Evolutionary conservation across 2,113 vertebrate species (phyloP).

Genomic region (Emydocephalus ijimae): DNA sequence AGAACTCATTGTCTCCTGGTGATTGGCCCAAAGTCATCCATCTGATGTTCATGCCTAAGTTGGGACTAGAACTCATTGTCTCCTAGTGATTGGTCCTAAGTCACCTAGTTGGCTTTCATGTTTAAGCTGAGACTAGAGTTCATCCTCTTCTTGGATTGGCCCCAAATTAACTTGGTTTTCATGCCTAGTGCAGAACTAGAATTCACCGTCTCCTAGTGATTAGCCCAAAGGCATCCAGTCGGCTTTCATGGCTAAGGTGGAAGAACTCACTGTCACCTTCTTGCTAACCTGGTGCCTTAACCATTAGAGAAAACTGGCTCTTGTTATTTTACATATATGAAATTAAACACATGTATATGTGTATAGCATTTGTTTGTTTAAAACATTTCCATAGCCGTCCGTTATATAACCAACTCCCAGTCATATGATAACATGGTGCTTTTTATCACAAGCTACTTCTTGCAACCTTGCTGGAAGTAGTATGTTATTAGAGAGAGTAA

Average conservation of each 20-base stretch:
- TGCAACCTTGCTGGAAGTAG: neutral
- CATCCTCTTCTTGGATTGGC: too few relatives aligned
- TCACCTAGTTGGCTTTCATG: too few relatives aligned
- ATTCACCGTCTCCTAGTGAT: too few relatives aligned
- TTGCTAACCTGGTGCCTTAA: neutral
- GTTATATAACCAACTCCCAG: neutral
- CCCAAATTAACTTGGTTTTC: too few relatives aligned
- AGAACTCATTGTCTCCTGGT: too few relatives aligned
- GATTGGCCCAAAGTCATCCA: too few relatives aligned
- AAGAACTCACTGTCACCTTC: neutral
- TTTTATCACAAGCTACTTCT: neutral
- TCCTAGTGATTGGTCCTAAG: too few relatives aligned
- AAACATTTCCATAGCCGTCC: neutral
- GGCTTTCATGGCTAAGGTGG: too few relatives aligned
- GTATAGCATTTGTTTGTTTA: neutral
- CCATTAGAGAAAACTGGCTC: neutral
- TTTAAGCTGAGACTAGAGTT: too few relatives aligned
- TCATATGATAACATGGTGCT: neutral
- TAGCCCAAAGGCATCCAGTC: too few relatives aligned
- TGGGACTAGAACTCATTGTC: fast-evolving
- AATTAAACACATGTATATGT: neutral
- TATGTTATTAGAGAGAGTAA: neutral
- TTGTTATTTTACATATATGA: neutral
- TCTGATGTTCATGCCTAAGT: fast-evolving
- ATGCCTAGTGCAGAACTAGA: too few relatives aligned